Evolutionary conservation across 2,888 invertebrate genomes (phyloP).

Genomic region (Boloria selene): DNA sequence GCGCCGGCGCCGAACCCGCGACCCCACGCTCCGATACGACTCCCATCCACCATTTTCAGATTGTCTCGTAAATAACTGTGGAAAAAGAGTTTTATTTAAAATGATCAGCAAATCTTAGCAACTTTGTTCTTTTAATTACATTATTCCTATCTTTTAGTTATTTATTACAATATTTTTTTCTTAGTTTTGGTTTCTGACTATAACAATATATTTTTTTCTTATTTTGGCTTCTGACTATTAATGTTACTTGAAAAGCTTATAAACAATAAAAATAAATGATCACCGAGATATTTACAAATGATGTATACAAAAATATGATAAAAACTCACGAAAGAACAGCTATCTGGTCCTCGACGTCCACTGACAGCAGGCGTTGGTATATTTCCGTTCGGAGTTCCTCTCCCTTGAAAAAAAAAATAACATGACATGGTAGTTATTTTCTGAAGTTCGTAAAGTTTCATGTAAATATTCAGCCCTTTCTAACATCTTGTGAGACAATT

Average conservation of each 20-base stretch:
- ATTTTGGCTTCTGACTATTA: no score
- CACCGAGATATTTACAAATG: no score
- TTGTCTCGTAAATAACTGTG: conserved; percentile 88
- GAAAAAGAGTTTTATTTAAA: not conserved
- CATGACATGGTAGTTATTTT: no score
- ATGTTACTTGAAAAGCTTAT: no score
- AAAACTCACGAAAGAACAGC: conserved; percentile 83
- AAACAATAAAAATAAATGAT: no score
- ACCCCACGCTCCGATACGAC: conserved; percentile 92
- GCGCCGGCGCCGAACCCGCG: conserved; percentile 94
- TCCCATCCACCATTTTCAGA: conserved; percentile 90
- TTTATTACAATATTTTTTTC: not conserved
- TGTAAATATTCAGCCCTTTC: no score
- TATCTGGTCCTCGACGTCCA: conserved; percentile 90
- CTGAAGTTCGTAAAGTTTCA: no score
- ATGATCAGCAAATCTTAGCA: not conserved
- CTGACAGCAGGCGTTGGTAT: conserved; percentile 87
- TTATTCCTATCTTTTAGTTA: no score
- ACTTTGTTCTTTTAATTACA: not conserved
- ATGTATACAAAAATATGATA: no score
- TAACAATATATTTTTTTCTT: no score
- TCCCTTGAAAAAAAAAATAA: conserved; percentile 80
- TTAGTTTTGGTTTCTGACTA: no score
- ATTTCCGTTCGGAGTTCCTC: conserved; percentile 88
- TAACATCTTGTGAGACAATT: no score